Evolutionary conservation across 2,888 invertebrate species (phyloP), one percentile per base, ranked within the genome.

Genomic region (Herminia tarsipennalis): DNA sequence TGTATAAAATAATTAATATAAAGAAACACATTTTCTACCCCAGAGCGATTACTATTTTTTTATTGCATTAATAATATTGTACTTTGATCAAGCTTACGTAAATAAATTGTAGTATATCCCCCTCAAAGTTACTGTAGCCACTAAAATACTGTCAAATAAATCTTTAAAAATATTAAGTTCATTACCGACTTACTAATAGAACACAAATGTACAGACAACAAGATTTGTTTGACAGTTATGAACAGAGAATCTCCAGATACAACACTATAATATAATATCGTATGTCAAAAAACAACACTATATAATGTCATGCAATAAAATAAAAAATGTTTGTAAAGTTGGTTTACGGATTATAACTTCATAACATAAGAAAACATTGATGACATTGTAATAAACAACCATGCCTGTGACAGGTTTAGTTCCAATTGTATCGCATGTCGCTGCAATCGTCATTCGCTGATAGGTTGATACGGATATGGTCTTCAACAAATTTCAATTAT

Each of bases 1-100:
- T 18, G 46, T 59, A 40, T 56, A 43, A 43, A 58, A 50, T 50
- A 50, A 41, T 14, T 28, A 5, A 20, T 4, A 21, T 12, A 18
- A 22, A 32, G 35, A 9, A 20, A 28, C 10, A 20, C 6, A 2
- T 14, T 21, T 10, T 27, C 10, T 14, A 18, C 18, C 34, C 28
- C 24, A 14, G 9, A 21, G 9, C 12, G 22, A 13, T 12, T 22
- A 10, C 5, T 29, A 25, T 9, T 14, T 22, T 34, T 34, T 16
- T 17, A 38, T 29, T 30, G 28, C 25, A 38, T 24, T 24, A 27
- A 30, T 14, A 21, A 25, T 43, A 32, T 37, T 44, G 45, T 44
- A 44, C 34, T 43, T 36, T 24, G n/a, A 18, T 20, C 9, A 17
- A 30, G 14, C 3, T 21, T 32, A 30, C 16, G 32, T 45, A 28